Conservation (phyloP, 2,888 invertebrate genomes). For the Andrena haemorrhoa region DNA sequence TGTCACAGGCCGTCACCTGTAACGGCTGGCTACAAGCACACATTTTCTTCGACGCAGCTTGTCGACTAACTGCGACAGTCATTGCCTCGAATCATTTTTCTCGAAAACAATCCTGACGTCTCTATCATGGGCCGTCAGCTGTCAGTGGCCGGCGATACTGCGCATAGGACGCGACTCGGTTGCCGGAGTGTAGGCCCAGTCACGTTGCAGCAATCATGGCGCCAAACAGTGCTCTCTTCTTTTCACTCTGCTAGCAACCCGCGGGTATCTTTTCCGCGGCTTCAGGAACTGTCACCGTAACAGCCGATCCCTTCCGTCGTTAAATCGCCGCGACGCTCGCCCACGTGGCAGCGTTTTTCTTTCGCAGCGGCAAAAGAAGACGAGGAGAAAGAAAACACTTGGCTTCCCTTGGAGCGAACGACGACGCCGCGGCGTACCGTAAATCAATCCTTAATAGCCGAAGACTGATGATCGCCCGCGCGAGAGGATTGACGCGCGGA, state of each 20-base stretch:
- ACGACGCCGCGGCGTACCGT: background rate
- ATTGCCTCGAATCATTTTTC: conserved; percentile 11
- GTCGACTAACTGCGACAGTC: conserved; percentile 16
- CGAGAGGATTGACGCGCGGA: conserved; percentile 61
- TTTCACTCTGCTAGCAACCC: too few species aligned
- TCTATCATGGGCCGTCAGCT: conserved; percentile 32
- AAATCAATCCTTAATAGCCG: conserved; percentile 15
- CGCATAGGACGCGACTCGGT: too few species aligned
- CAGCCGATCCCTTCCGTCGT: background rate
- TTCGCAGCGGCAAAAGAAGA: too few species aligned
- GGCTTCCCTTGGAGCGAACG: background rate
- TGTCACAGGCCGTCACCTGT: conserved; percentile 38
- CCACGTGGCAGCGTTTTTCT: background rate
- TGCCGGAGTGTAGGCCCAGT: too few species aligned
- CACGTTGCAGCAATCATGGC: background rate
- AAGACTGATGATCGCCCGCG: conserved; percentile 48
- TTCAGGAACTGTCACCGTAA: background rate
- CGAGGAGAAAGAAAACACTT: background rate
- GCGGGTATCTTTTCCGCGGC: background rate
- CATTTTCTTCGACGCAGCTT: conserved; percentile 28
- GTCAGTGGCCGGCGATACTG: background rate
- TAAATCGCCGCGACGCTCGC: background rate
- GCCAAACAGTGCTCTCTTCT: background rate
- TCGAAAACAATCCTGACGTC: conserved; percentile 28
- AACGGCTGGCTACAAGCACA: conserved; percentile 29